phyloP scores from a whole-genome alignment of 2,888 invertebrate genomes.

The Parnassius orleans region DNA sequence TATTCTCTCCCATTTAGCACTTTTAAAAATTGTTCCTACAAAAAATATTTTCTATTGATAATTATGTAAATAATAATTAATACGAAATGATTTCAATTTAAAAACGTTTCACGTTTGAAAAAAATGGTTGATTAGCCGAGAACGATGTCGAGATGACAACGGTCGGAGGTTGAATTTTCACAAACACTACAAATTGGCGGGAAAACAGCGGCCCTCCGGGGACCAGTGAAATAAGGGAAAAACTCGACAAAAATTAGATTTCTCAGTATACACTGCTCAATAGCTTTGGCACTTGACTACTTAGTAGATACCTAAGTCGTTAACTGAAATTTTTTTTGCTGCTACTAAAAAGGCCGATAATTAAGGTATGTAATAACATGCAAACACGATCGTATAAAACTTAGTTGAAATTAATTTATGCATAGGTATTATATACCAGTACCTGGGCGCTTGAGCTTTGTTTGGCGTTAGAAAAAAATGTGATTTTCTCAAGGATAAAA shows the following conservation, averaged over 20 bases:
- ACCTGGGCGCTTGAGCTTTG: no score
- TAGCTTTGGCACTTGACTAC: conserved; percentile 53
- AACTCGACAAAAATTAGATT: conserved; percentile 78
- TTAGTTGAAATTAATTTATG: no score
- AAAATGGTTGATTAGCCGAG: conserved; percentile 31
- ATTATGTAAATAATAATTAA: conserved; percentile 8
- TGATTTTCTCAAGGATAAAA: no score
- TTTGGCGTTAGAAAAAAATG: no score
- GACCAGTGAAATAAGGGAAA: conserved; percentile 65
- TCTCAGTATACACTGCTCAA: conserved; percentile 42
- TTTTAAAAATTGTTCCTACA: no score
- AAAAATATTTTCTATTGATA: background rate
- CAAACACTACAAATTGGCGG: conserved; percentile 76
- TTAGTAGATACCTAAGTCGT: no score
- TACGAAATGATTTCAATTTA: conserved; percentile 13
- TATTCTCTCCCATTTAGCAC: no score
- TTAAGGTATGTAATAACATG: no score
- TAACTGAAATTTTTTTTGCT: no score
- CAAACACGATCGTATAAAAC: no score
- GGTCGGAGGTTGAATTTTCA: conserved; percentile 64
- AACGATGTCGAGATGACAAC: conserved; percentile 46
- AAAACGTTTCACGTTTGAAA: conserved; percentile 27
- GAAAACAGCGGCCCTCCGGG: conserved; percentile 57
- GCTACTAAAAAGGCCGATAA: no score
- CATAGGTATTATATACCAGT: no score